phyloP scores from a whole-genome alignment of 1,140 invertebrate genomes.

The Myzus persicae region DNA sequence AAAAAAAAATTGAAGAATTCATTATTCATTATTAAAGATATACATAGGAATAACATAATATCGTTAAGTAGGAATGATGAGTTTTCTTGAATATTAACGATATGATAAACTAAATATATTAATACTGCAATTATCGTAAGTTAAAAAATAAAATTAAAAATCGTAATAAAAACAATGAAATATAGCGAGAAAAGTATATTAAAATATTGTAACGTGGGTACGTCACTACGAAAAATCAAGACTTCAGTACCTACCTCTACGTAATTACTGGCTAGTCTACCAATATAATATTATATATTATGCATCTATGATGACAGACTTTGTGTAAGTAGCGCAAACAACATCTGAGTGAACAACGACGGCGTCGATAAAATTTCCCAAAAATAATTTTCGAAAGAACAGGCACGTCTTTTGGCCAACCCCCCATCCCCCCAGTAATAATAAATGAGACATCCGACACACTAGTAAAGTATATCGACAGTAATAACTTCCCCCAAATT shows the following conservation, averaged over 20 bases:
- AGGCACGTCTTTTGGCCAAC: background rate
- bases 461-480: background rate
- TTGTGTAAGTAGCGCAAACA: background rate
- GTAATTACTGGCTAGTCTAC: background rate
- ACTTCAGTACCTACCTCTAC: background rate
- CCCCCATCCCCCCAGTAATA: background rate
- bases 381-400: background rate
- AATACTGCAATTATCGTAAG: conserved; percentile 33
- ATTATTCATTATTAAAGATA: conserved; percentile 23
- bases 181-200: background rate
- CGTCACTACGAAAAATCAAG: background rate
- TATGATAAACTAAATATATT: conserved; percentile 18
- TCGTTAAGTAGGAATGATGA: conserved; percentile 32
- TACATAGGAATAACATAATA: conserved; percentile 12
- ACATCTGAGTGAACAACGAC: background rate
- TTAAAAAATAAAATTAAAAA: conserved; percentile 16
- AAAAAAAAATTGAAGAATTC: background rate
- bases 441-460: background rate
- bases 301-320: background rate
- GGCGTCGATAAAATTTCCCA: background rate
- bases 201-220: background rate
- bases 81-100: conserved; percentile 1
- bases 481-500: background rate
- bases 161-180: conserved; percentile 10
- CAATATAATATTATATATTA: background rate